phyloP scores from a whole-genome alignment of 2,888 invertebrate species.

The Omphaloscelis lunosa region DNA sequence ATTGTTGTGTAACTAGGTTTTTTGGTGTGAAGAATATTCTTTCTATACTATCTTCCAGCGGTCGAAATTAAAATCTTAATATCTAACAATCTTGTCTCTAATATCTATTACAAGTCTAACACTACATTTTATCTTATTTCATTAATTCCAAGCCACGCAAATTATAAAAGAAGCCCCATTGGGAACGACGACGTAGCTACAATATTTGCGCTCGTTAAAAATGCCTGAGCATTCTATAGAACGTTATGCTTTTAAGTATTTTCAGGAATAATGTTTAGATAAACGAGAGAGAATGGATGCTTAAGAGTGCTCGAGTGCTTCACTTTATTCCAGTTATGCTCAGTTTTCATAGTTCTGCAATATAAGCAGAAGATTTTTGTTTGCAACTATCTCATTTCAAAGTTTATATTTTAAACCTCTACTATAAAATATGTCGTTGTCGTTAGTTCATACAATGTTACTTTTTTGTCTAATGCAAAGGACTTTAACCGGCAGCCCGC shows the following conservation, averaged over 20 bases:
- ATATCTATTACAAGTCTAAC: slow-evolving; percentile 4
- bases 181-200: slow-evolving; percentile 64
- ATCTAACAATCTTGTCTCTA: background rate
- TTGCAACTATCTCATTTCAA: background rate
- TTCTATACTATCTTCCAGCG: background rate
- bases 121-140: slow-evolving; percentile 30
- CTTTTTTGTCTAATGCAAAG: background rate
- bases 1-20: too few relatives aligned
- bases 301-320: slow-evolving; percentile 57
- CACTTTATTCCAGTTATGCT: slow-evolving; percentile 36
- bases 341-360: slow-evolving; percentile 1
- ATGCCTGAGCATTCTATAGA: slow-evolving; percentile 59
- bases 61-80: background rate
- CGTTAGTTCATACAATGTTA: background rate
- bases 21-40: background rate
- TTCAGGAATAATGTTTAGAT: slow-evolving; percentile 57
- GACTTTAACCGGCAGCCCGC: too few relatives aligned
- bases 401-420: background rate
- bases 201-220: slow-evolving; percentile 73
- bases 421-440: background rate
- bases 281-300: slow-evolving; percentile 54
- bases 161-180: slow-evolving; percentile 67
- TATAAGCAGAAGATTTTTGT: background rate
- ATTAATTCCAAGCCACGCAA: slow-evolving; percentile 62
- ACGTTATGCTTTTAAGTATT: slow-evolving; percentile 56